Evolutionary conservation across 92 coral and sea anemone species (phyloP), one percentile per base, ranked within the genome.

Genomic region (Phenganax stokvisi): DNA sequence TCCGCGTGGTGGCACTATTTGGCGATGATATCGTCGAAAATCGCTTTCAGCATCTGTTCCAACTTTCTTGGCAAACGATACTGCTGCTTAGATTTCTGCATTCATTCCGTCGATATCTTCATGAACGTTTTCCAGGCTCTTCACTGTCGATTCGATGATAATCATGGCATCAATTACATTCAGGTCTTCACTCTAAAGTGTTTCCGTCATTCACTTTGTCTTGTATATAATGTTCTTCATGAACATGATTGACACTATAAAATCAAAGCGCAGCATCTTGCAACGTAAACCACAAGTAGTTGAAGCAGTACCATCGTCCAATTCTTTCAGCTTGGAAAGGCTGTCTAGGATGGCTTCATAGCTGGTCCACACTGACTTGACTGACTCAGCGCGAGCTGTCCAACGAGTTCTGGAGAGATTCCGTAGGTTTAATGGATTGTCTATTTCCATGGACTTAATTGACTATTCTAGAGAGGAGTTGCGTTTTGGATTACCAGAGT

Each of bases 11-110:
- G 63, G 79, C 20, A 44, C 13, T 64, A 30, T 74, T 74, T 30
- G 79, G 54, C 79, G 17, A 74, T 74, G 79, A 20, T 74, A 47
- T 12, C 54, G 62, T 74, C 56, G 79, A 31, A 54, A 74, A n/a
- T 72, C 51, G 1, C 20, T 58, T 3, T 47, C 52, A 1, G 77
- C 9, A 51, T 72, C 77, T 47, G 52, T 74, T 12, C 65, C 65
- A 44, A 74, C 25, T 28, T 74, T 55, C 47, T 54, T 74, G 31
- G 44, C 79, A 31, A 74, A 55, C 62, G 54, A 51, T 25, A 56
- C 79, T n/a, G 56, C 56, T 30, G 77, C 77, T 11, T 72, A 56
- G 5, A 72, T 30, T 27, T 72, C 77, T 51, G 57, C 77, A 51
- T 72, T 58, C 57, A 72, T 72, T 72, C 57, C 77, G 52, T 10